phyloP scores from a whole-genome alignment of 1,140 invertebrate genomes.

The Temnothorax curvispinosus region DNA sequence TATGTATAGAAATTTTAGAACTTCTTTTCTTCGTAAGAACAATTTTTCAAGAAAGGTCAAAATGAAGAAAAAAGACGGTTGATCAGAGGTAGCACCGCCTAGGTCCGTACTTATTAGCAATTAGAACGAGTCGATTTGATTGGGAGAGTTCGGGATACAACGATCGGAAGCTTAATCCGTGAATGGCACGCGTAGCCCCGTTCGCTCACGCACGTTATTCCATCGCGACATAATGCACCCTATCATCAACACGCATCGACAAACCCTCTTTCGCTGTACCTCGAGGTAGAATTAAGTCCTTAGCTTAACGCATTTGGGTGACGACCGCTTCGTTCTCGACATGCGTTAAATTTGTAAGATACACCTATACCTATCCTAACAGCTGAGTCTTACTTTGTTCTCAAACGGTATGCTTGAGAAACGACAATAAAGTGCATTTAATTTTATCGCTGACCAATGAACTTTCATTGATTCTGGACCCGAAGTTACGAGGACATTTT shows the following conservation, averaged over 20 bases:
- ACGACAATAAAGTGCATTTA: conserved; percentile 81
- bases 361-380: conserved; percentile 52
- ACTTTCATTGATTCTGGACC: conserved; percentile 6
- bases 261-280: conserved; percentile 49
- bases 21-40: not conserved
- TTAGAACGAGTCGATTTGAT: conserved; percentile 3
- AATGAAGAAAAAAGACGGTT: not conserved
- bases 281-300: conserved; percentile 64
- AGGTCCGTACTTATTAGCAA: conserved; percentile 38
- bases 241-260: conserved; percentile 54
- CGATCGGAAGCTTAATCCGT: conserved; percentile 7
- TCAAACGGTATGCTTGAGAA: conserved; percentile 74
- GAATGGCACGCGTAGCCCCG: conserved; percentile 1
- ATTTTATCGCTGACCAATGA: conserved; percentile 63
- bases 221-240: conserved; percentile 57
- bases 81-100: conserved; percentile 20
- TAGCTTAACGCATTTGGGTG: conserved; percentile 11
- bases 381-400: conserved; percentile 71
- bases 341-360: conserved; percentile 71
- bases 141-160: not conserved
- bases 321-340: not conserved
- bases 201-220: conserved; percentile 46
- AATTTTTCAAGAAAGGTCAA: not conserved
- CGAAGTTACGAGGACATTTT: not conserved
- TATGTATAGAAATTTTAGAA: not conserved